phyloP scores from a whole-genome alignment of 2,113 vertebrate genomes.

The Tiliqua scincoides region DNA sequence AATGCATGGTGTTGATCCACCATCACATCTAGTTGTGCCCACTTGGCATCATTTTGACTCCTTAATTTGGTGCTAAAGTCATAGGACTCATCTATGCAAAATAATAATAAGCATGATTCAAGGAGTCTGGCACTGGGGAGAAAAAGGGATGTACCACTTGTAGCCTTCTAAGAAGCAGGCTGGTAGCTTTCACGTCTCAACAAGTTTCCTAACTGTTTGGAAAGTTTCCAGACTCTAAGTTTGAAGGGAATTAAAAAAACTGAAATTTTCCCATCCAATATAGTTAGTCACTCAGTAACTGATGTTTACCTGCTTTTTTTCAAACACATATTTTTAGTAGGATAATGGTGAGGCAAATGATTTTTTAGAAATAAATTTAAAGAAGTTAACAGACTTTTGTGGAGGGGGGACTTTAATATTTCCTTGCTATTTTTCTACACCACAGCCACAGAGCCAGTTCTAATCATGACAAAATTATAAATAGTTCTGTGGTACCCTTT shows the following conservation, averaged over 20 bases:
- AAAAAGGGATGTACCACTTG: constrained; percentile 19
- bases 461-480: not conserved
- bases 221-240: constrained; percentile 55
- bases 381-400: not conserved
- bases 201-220: constrained; percentile 51
- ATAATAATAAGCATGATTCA: constrained; percentile 48
- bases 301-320: constrained; percentile 16
- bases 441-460: not conserved
- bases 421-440: not conserved
- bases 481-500: not conserved
- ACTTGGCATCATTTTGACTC: constrained; percentile 41
- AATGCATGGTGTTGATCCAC: not conserved
- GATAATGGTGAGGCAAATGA: constrained; percentile 8
- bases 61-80: constrained; percentile 50
- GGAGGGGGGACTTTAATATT: not conserved
- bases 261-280: constrained; percentile 42
- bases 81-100: constrained; percentile 40
- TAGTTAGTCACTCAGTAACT: constrained; percentile 23
- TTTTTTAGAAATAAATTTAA: not conserved
- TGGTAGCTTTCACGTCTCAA: constrained; percentile 51
- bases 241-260: constrained; percentile 54
- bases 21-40: constrained; percentile 27
- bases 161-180: constrained; percentile 42
- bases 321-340: not conserved
- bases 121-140: constrained; percentile 14